A percentile compares a stretch with the other conserved stretches of the same genome.
phyloP scores from a whole-genome alignment of 2,888 invertebrate species.

The Choristoneura rosaceana region DNA sequence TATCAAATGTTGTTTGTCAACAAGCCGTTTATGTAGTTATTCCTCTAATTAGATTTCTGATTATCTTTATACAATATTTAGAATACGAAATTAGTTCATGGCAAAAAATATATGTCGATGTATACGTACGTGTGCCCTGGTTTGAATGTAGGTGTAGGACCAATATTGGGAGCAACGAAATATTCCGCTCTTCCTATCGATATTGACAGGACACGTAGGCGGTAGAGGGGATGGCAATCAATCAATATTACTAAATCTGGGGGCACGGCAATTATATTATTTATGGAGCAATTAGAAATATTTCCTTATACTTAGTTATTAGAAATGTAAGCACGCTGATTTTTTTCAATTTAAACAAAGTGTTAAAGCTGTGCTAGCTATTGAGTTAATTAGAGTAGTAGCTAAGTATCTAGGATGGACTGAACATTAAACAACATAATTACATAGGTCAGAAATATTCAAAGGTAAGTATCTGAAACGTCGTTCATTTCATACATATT shows the following conservation, averaged over 20 bases:
- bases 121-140: slow-evolving; percentile 3
- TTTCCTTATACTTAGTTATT: not conserved
- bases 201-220: not conserved
- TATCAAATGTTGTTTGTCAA: not conserved
- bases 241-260: not conserved
- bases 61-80: not conserved
- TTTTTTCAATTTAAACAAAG: not conserved
- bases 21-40: not conserved
- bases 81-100: not conserved
- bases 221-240: not conserved
- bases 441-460: no score
- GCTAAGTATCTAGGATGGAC: no score
- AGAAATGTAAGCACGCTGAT: not conserved
- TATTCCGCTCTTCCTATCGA: slow-evolving; percentile 9
- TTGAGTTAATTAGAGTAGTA: no score
- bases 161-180: slow-evolving; percentile 11
- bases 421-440: no score
- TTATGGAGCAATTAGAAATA: slow-evolving; percentile 1
- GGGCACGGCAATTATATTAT: not conserved
- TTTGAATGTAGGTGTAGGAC: slow-evolving; percentile 4
- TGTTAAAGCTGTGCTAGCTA: not conserved
- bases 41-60: not conserved
- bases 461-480: no score
- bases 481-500: no score
- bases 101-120: not conserved